A percentile compares a stretch with the other conserved stretches of the same genome.
Evolutionary conservation across 2,888 invertebrate genomes (phyloP).

Genomic region (Drosophila sordidula): DNA sequence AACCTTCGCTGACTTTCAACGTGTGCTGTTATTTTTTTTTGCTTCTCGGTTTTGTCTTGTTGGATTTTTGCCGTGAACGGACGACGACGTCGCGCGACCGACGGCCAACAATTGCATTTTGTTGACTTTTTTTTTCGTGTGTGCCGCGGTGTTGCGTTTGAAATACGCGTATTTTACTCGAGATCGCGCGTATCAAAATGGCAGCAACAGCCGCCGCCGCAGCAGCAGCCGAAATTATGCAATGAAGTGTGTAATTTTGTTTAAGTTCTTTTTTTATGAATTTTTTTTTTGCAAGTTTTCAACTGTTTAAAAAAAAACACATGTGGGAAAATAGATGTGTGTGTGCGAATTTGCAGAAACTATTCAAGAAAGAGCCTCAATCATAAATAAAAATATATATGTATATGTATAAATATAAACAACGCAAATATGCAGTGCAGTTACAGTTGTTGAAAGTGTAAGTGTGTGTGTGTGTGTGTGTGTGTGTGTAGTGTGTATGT

Average conservation of each 20-base stretch:
- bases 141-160: conserved; percentile 59
- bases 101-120: conserved; percentile 60
- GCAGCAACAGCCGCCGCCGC: conserved; percentile 57
- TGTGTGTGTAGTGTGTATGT: conserved; percentile 40
- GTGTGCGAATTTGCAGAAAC: conserved; percentile 40
- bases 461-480: conserved; percentile 7
- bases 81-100: conserved; percentile 55
- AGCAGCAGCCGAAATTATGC: conserved; percentile 63
- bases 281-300: conserved; percentile 34
- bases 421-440: conserved; percentile 55
- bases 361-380: conserved; percentile 15
- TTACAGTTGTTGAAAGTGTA: conserved; percentile 30
- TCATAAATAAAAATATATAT: conserved; percentile 34
- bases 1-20: conserved; percentile 9
- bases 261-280: conserved; percentile 20
- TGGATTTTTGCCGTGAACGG: conserved; percentile 62
- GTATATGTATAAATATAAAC: conserved; percentile 50
- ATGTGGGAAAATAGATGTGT: conserved; percentile 42
- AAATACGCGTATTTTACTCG: conserved; percentile 62
- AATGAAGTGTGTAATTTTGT: conserved; percentile 62
- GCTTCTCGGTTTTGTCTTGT: conserved; percentile 46
- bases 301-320: conserved; percentile 30
- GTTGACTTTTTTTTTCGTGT: conserved; percentile 57
- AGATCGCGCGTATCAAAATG: conserved; percentile 64
- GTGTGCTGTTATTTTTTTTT: conserved; percentile 44